These are phyloP conservation scores for Potorous gilbertii DNA, from an alignment of 2,797 vertebrate species.

Conservation along the genomic window DNA sequence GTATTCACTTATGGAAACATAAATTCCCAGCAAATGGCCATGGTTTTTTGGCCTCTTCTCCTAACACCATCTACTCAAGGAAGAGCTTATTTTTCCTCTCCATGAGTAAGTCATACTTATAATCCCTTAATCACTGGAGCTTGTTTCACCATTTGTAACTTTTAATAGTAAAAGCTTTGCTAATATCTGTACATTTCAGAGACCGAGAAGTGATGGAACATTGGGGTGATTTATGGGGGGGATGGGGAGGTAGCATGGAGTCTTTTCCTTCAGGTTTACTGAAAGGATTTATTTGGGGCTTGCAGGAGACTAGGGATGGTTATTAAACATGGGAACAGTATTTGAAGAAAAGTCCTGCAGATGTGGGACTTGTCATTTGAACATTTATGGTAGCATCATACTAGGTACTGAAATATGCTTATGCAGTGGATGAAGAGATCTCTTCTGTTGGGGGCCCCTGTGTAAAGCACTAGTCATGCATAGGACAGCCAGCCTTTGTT, in stretches of 20 bases:
- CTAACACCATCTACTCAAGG: accelerated
- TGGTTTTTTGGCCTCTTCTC: constrained; percentile 46
- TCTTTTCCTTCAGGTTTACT: neutral
- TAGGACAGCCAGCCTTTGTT: neutral
- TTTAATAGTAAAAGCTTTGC: neutral
- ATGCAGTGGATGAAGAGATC: neutral
- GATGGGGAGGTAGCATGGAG: neutral
- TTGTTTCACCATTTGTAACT: neutral
- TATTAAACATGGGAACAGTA: neutral
- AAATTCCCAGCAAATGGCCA: constrained; percentile 71
- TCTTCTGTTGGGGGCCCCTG: neutral
- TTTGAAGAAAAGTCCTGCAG: neutral
- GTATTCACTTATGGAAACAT: constrained; percentile 72
- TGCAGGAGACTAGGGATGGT: neutral
- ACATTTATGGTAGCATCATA: neutral
- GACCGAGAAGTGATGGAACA: neutral
- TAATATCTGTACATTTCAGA: neutral
- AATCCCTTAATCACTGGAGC: neutral
- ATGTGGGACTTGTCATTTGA: neutral
- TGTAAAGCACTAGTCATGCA: neutral
- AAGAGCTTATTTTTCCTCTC: neutral
- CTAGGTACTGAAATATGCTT: too few relatives aligned
- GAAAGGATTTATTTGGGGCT: neutral
- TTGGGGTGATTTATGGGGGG: neutral
- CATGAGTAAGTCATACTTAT: accelerated